These are phyloP conservation scores for Trematomus bernacchii DNA, from an alignment of 2,797 vertebrate species.

Conservation along the genomic window DNA sequence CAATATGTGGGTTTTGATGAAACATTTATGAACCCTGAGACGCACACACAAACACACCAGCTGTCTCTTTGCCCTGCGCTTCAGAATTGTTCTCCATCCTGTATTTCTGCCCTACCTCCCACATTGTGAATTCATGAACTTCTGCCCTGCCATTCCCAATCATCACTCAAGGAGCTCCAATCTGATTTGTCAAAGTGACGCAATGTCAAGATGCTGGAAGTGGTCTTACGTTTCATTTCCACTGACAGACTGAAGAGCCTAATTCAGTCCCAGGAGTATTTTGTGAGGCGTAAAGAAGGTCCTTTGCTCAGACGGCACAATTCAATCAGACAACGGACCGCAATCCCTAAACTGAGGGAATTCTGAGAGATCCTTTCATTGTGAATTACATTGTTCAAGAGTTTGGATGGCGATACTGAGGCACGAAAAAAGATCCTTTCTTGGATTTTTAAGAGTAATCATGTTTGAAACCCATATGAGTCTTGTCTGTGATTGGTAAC, in stretches of 20 bases:
- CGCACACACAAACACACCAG: slow-evolving; percentile 51
- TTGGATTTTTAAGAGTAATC: slow-evolving; percentile 34
- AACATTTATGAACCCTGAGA: slow-evolving; percentile 66
- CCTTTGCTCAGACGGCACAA: slow-evolving; percentile 50
- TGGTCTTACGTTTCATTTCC: slow-evolving; percentile 63
- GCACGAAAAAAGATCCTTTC: slow-evolving; percentile 28
- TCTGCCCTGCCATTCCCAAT: slow-evolving; percentile 70
- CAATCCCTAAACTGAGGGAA: slow-evolving; percentile 18
- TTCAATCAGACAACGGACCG: slow-evolving; percentile 57
- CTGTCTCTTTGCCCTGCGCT: slow-evolving; percentile 48
- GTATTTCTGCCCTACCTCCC: slow-evolving; percentile 51
- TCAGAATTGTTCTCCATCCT: slow-evolving; percentile 43
- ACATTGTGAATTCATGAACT: slow-evolving; percentile 73
- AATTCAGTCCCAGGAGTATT: slow-evolving; percentile 54
- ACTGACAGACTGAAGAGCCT: slow-evolving; percentile 64
- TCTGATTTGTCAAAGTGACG: slow-evolving; percentile 70
- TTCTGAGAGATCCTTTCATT: slow-evolving; percentile 46
- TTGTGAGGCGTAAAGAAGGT: slow-evolving; percentile 44
- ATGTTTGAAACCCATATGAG: slow-evolving; percentile 33
- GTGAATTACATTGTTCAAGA: slow-evolving; percentile 48
- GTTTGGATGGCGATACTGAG: slow-evolving; percentile 22
- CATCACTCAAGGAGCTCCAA: slow-evolving; percentile 50
- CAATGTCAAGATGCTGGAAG: slow-evolving; percentile 72
- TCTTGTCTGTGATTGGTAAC: slow-evolving; percentile 50
- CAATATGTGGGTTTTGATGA: slow-evolving; percentile 52